A percentile compares a stretch with the other conserved stretches of the same genome.
Conservation (phyloP, 2,888 invertebrate genomes). For the Torymus aiolomorphi region DNA sequence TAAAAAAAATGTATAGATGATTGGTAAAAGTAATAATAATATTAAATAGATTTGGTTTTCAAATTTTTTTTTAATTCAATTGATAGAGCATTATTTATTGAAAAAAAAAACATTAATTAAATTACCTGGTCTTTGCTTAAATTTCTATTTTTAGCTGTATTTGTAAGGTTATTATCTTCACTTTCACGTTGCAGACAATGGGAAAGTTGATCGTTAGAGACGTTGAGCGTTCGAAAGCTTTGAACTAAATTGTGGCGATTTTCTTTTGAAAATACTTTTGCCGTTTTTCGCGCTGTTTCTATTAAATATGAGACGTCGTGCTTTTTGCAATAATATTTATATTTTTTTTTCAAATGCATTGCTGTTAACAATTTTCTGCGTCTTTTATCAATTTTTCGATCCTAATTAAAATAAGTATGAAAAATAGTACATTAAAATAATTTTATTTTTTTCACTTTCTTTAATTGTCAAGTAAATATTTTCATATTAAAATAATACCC, state of each 20-base stretch:
- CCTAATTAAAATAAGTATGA: not conserved
- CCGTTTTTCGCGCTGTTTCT: conserved; percentile 32
- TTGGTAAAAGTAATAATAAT: no score
- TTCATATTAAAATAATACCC: no score
- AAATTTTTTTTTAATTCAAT: no score
- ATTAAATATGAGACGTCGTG: conserved; percentile 40
- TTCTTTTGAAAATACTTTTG: conserved; percentile 26
- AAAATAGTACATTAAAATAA: no score
- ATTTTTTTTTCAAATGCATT: conserved; percentile 41
- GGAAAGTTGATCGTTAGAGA: not conserved
- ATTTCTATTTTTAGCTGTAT: no score
- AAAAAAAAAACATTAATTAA: no score
- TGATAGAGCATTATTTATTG: no score
- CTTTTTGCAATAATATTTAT: conserved; percentile 53
- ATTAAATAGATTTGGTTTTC: no score
- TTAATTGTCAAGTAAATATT: no score
- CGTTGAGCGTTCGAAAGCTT: conserved; percentile 35
- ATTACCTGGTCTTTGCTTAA: no score
- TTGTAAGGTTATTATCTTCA: not conserved
- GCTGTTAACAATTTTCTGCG: conserved; percentile 34
- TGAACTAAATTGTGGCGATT: conserved; percentile 43
- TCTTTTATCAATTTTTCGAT: not conserved
- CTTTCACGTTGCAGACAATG: not conserved
- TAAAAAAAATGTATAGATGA: no score
- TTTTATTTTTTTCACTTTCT: no score